Conservation (phyloP, 2,888 invertebrate genomes). For the Marronus borbonicus region DNA sequence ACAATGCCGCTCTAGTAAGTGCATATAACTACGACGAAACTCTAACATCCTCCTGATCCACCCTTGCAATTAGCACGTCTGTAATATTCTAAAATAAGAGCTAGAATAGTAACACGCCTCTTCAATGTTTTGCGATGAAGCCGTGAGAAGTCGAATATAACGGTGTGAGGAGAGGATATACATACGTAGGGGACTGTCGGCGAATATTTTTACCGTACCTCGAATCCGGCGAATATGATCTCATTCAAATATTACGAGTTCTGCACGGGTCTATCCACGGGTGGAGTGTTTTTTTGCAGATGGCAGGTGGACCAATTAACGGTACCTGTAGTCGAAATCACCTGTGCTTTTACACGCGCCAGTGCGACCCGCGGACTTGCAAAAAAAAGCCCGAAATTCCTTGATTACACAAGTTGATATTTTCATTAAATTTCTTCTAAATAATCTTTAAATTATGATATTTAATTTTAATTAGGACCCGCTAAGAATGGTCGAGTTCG, state of each 20-base stretch:
- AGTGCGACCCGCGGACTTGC: conserved; percentile 52
- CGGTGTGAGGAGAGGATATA: not conserved
- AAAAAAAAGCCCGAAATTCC: conserved; percentile 49
- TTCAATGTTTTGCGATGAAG: not conserved
- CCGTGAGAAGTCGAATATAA: not conserved
- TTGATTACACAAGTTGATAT: conserved; percentile 47
- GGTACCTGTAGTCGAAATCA: conserved; percentile 69
- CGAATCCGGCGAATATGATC: conserved; percentile 32
- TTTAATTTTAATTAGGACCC: conserved; percentile 30
- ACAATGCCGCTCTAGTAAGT: not conserved
- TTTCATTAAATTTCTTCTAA: conserved; percentile 40
- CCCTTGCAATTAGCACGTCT: conserved; percentile 9
- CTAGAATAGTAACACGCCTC: conserved; percentile 9
- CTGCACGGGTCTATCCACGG: conserved; percentile 55
- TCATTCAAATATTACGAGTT: conserved; percentile 55
- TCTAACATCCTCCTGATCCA: not conserved
- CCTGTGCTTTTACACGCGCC: conserved; percentile 66
- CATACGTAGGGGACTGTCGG: not conserved
- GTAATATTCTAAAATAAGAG: not conserved
- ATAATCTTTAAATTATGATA: conserved; percentile 35
- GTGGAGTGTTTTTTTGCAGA: conserved; percentile 58
- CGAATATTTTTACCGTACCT: conserved; percentile 44
- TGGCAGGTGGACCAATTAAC: conserved; percentile 70
- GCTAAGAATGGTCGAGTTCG: conserved; percentile 12
- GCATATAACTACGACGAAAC: not conserved